phyloP scores from a whole-genome alignment of 2,797 vertebrate species.

The Oceanodroma leucorhoa region DNA sequence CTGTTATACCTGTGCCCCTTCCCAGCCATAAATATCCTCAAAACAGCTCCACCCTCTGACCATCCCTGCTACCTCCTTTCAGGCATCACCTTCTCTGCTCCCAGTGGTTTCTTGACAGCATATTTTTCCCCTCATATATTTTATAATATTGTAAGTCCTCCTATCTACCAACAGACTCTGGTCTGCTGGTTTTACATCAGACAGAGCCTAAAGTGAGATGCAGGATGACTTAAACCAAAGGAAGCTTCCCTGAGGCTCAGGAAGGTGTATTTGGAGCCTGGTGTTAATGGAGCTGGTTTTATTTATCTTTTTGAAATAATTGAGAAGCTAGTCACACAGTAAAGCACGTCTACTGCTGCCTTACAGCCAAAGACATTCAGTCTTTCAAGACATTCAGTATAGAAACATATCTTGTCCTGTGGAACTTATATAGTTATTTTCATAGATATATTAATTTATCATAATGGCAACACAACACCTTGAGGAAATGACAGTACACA shows the following conservation, averaged over 20 bases:
- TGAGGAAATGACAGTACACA: not conserved
- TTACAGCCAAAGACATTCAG: not conserved
- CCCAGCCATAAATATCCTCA: not conserved
- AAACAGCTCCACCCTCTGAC: not conserved
- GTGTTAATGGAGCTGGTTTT: not conserved
- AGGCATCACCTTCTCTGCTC: not conserved
- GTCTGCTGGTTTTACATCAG: not conserved
- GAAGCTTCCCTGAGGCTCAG: not conserved
- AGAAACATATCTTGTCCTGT: not conserved
- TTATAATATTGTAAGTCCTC: not conserved
- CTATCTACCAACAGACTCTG: not conserved
- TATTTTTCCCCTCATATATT: not conserved
- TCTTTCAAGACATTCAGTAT: not conserved
- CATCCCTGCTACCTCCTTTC: not conserved
- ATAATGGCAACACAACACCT: not conserved
- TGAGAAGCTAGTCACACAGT: not conserved
- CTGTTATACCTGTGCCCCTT: not conserved
- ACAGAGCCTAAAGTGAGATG: not conserved
- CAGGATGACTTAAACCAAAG: not conserved
- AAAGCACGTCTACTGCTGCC: not conserved
- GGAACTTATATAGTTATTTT: not conserved
- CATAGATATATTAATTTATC: not conserved
- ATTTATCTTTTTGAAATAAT: not conserved
- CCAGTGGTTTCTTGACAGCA: not conserved
- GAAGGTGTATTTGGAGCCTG: not conserved